phyloP scores from a whole-genome alignment of 2,888 invertebrate species.

The Nephrotoma guestfalica region DNA sequence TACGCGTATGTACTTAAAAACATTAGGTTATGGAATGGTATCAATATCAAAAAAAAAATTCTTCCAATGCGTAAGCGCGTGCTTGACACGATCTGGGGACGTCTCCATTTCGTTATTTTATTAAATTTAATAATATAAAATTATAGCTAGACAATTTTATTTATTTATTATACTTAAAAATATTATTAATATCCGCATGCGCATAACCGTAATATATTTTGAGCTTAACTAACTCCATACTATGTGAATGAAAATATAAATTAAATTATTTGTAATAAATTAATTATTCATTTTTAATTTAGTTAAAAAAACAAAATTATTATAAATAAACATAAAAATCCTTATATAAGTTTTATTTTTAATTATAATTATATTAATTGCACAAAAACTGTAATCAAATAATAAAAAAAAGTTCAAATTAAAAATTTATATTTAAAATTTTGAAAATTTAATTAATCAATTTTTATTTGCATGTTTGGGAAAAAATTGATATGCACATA shows the following conservation, averaged over 20 bases:
- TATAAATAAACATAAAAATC: not conserved
- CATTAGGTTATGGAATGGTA: not conserved
- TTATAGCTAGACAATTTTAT: not conserved
- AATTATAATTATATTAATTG: not conserved
- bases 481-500: too few relatives aligned
- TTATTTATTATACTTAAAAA: not conserved
- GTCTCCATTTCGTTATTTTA: not conserved
- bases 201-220: not conserved
- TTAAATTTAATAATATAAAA: not conserved
- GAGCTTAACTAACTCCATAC: not conserved
- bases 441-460: not conserved
- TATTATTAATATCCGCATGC: not conserved
- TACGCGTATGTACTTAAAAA: not conserved
- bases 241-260: not conserved
- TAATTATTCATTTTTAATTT: not conserved
- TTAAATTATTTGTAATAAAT: not conserved
- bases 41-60: not conserved
- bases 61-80: not conserved
- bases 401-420: not conserved
- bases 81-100: not conserved
- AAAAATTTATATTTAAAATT: not conserved
- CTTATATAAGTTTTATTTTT: not conserved
- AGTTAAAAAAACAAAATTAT: not conserved
- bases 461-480: not conserved
- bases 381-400: not conserved